A percentile compares a stretch with the other conserved stretches of the same genome.
These are phyloP conservation scores for Acipenser oxyrinchus DNA, from an alignment of 2,797 vertebrate genomes.

Conservation along the genomic window DNA sequence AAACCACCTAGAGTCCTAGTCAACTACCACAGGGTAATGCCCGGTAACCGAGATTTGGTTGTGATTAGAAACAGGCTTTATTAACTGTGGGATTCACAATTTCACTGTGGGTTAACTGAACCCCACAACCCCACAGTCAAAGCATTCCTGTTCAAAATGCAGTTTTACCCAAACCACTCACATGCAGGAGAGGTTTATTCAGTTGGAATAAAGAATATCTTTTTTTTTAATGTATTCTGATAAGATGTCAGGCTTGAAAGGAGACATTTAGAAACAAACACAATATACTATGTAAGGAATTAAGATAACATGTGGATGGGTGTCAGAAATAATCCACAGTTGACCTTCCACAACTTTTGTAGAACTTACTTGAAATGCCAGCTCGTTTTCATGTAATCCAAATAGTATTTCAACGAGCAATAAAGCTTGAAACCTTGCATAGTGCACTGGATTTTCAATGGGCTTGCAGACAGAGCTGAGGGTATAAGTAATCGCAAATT, in stretches of 20 bases:
- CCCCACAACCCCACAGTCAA: too few relatives aligned
- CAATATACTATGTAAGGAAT: too few relatives aligned
- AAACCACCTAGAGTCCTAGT: too few relatives aligned
- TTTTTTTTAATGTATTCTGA: too few relatives aligned
- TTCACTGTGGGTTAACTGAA: too few relatives aligned
- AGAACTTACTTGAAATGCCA: conserved; percentile 83
- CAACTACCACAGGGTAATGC: neutral
- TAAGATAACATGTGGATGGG: too few relatives aligned
- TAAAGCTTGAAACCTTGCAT: conserved; percentile 81
- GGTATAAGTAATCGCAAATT: conserved; percentile 6
- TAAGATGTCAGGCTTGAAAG: neutral
- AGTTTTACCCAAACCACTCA: too few relatives aligned
- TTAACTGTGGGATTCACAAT: too few relatives aligned
- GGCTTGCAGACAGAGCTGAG: conserved; percentile 79
- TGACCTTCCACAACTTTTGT: neutral
- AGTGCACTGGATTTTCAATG: conserved; percentile 73
- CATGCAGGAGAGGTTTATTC: too few relatives aligned
- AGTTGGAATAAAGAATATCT: too few relatives aligned
- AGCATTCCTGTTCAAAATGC: too few relatives aligned
- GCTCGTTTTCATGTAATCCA: conserved; percentile 72
- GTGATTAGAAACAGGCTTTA: too few relatives aligned
- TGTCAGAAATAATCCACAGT: neutral
- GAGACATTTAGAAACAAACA: neutral
- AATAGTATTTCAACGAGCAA: conserved; percentile 81
- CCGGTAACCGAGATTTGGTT: neutral